These are phyloP conservation scores for Desmodus rotundus DNA, from an alignment of 2,113 vertebrate genomes.

Conservation along the genomic window DNA sequence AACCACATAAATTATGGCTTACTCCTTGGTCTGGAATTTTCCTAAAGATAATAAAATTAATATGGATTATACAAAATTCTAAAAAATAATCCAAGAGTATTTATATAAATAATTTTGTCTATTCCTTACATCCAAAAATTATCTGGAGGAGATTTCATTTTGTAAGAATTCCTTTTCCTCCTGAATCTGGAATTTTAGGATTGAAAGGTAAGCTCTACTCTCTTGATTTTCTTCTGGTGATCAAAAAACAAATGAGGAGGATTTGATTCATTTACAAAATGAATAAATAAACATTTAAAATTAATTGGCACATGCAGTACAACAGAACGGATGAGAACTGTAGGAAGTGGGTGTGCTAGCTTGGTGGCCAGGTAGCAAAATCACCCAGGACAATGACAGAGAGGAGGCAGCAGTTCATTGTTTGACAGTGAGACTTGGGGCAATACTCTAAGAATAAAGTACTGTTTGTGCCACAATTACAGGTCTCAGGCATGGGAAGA, in stretches of 20 bases:
- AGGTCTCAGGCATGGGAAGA: background rate
- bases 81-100: background rate
- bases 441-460: background rate
- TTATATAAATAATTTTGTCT: background rate
- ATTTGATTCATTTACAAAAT: background rate
- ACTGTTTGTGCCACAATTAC: background rate
- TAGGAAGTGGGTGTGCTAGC: background rate
- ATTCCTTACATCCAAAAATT: background rate
- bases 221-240: background rate
- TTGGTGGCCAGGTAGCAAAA: background rate
- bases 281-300: background rate
- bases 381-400: background rate
- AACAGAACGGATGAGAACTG: background rate
- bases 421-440: background rate
- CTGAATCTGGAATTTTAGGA: background rate
- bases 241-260: background rate
- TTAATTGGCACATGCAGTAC: background rate
- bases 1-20: background rate
- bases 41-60: background rate
- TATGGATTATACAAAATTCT: background rate
- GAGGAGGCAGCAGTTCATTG: background rate
- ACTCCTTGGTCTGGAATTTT: background rate
- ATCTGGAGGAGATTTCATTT: background rate
- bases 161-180: background rate
- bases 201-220: background rate